Percentiles rank a stretch among this genome's conserved stretches.
Evolutionary conservation across 2,113 vertebrate genomes (phyloP).

Genomic region (Alethe diademata): DNA sequence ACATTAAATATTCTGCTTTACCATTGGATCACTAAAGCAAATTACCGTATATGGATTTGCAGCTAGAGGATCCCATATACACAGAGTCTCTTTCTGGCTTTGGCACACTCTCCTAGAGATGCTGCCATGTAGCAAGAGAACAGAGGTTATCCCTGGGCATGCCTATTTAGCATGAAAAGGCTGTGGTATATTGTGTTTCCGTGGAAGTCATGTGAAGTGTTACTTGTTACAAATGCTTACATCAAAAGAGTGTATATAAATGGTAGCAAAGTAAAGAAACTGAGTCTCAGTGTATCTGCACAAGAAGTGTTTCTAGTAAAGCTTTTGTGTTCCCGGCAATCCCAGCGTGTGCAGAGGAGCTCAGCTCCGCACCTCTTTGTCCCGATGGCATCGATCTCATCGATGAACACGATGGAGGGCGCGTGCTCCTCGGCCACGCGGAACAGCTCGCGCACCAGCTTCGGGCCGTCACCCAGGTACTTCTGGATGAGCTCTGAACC

Average conservation of each 20-base stretch:
- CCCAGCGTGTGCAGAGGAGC: accelerated
- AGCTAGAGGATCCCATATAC: not conserved
- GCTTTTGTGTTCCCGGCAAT: accelerated
- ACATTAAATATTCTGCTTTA: not conserved
- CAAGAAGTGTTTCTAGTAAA: not conserved
- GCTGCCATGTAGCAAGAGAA: not conserved
- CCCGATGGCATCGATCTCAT: conserved; percentile 96
- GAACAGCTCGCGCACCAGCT: conserved; percentile 93
- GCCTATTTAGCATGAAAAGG: not conserved
- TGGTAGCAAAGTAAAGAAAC: not conserved
- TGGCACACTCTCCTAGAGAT: not conserved
- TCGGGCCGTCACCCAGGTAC: conserved; percentile 93
- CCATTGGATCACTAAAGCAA: not conserved
- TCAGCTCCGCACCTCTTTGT: conserved; percentile 84
- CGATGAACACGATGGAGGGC: conserved; percentile 97
- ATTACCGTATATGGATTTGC: not conserved
- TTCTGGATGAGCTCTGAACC: conserved; percentile 98
- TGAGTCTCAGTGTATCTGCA: accelerated
- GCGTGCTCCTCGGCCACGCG: conserved; percentile 95
- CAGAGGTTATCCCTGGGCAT: not conserved
- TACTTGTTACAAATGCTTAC: not conserved
- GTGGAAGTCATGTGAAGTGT: not conserved
- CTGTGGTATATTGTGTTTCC: not conserved
- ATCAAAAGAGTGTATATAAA: not conserved
- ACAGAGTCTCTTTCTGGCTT: not conserved